These are phyloP conservation scores for Urocitellus parryii DNA, from an alignment of 2,113 vertebrate genomes.

Conservation along the genomic window DNA sequence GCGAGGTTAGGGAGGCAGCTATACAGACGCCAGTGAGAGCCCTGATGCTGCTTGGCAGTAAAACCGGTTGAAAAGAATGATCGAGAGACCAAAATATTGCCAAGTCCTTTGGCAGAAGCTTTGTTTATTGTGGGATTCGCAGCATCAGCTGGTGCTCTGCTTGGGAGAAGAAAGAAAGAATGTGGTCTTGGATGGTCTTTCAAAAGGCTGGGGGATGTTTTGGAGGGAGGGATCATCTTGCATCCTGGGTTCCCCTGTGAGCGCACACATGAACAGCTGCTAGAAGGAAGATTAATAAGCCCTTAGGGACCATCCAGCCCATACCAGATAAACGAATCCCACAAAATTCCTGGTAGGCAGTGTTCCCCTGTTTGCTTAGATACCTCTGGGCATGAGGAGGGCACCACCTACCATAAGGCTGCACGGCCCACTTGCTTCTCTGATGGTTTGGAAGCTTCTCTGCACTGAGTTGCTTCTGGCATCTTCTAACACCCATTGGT, in stretches of 20 bases:
- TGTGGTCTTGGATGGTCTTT: slow-evolving; percentile 57
- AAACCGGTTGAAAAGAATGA: slow-evolving; percentile 62
- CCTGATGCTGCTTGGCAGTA: slow-evolving; percentile 35
- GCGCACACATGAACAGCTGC: not conserved
- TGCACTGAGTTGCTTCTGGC: not conserved
- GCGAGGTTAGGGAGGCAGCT: slow-evolving; percentile 72
- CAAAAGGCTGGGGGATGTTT: slow-evolving; percentile 34
- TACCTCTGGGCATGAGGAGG: not conserved
- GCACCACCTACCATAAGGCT: not conserved
- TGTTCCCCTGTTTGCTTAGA: not conserved
- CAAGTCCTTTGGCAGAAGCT: slow-evolving; percentile 55
- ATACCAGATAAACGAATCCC: not conserved
- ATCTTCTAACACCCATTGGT: not conserved
- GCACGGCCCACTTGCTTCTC: not conserved
- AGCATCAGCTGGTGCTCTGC: slow-evolving; percentile 44
- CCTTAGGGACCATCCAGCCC: not conserved
- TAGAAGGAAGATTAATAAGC: slow-evolving; percentile 60
- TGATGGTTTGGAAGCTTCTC: not conserved
- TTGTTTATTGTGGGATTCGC: slow-evolving; percentile 66
- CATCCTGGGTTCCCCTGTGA: not conserved
- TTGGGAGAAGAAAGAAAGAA: slow-evolving; percentile 55
- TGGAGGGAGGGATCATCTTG: not conserved
- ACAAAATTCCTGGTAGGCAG: not conserved
- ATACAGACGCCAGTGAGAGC: slow-evolving; percentile 58
- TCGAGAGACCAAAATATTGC: slow-evolving; percentile 65